phyloP scores from a whole-genome alignment of 2,888 invertebrate genomes.

The Galeopsomyia nigrocyanea region DNA sequence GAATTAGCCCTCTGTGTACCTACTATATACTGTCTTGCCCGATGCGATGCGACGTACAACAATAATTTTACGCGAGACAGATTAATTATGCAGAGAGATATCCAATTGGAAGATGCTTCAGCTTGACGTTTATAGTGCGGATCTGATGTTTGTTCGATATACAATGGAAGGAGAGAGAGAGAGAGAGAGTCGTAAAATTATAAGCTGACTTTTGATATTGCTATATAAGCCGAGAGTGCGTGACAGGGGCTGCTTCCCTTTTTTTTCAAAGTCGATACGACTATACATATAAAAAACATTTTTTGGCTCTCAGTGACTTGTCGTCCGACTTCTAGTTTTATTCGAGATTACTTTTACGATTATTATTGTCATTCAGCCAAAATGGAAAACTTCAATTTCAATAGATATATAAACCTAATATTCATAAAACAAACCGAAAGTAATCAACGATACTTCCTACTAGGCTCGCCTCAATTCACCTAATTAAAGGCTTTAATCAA shows the following conservation, averaged over 20 bases:
- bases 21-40: too few relatives aligned
- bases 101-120: too few relatives aligned
- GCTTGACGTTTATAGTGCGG: background rate
- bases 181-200: constrained; percentile 38
- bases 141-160: constrained; percentile 39
- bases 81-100: constrained; percentile 43
- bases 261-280: background rate
- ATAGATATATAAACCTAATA: too few relatives aligned
- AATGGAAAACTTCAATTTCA: too few relatives aligned
- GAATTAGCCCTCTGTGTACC: constrained; percentile 41
- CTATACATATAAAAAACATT: too few relatives aligned
- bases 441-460: too few relatives aligned
- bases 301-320: too few relatives aligned
- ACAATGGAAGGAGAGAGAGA: constrained; percentile 33
- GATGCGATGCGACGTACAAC: constrained; percentile 21
- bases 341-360: too few relatives aligned
- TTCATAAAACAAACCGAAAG: too few relatives aligned
- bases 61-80: constrained; percentile 37
- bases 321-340: too few relatives aligned
- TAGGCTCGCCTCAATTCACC: background rate
- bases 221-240: background rate
- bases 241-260: background rate
- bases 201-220: constrained; percentile 31
- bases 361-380: too few relatives aligned
- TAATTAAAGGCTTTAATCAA: constrained; percentile 7